Evolutionary conservation across 2,113 vertebrate species (phyloP).

Genomic region (Ia io): DNA sequence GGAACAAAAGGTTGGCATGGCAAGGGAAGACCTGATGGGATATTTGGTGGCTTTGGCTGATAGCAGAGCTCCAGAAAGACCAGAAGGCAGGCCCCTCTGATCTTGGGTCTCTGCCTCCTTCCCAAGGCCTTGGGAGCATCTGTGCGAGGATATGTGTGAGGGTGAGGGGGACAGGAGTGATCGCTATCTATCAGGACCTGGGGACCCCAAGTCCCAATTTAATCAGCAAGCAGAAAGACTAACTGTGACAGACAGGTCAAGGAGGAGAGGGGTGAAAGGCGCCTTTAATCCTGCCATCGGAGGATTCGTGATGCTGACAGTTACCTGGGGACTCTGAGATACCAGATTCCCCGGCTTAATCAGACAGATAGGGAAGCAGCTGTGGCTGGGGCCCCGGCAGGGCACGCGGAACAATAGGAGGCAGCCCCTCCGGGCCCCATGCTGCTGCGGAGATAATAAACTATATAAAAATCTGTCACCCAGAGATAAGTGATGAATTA

Average conservation of each 20-base stretch:
- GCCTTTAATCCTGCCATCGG: constrained; percentile 55
- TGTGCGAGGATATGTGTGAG: fast-evolving
- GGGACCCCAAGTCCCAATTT: constrained; percentile 35
- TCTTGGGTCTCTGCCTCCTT: neutral
- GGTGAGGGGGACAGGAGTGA: neutral
- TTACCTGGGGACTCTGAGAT: constrained; percentile 78
- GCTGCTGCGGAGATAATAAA: constrained; percentile 83
- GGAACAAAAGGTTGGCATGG: neutral
- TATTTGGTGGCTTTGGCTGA: neutral
- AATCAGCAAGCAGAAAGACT: neutral
- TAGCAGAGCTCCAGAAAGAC: neutral
- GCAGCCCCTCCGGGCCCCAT: constrained; percentile 63
- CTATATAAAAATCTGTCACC: constrained; percentile 84
- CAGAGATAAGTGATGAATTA: constrained; percentile 85
- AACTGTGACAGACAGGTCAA: constrained; percentile 62
- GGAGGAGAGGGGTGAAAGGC: constrained; percentile 68
- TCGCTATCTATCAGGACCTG: neutral
- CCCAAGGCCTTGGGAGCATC: neutral
- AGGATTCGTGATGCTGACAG: constrained; percentile 52
- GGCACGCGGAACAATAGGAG: constrained; percentile 76
- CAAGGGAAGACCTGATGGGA: neutral
- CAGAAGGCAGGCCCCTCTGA: neutral
- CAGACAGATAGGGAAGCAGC: constrained; percentile 80
- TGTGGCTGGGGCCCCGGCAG: constrained; percentile 69
- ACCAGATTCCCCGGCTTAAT: constrained; percentile 83